Base-by-base conservation (phyloP, 2,113 vertebrate species). In the Emydura subglobosa region DNA sequence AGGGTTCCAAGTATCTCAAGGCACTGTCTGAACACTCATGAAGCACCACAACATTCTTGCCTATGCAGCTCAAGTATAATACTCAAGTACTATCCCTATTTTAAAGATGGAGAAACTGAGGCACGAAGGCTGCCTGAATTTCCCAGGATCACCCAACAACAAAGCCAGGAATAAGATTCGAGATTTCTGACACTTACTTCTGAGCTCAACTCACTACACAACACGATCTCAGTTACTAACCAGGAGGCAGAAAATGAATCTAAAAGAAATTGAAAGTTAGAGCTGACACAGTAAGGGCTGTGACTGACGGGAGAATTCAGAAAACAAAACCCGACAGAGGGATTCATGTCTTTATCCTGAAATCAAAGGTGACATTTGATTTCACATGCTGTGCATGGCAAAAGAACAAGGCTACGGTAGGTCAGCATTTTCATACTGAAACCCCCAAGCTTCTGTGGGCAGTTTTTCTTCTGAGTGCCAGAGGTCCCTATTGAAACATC, bases 401-500 rank as follows among this genome's bases (percentile, higher is more conserved):
- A 95, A 96, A 96, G 80, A 88, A 83, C 44, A 74, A 55, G 49
- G 34, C 51, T 88, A 59, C 47, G 47, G 47, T 85, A 51, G 79
- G 51, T 1, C 5, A 92, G 55, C 13, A 21, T 81, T 95, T 91
- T 90, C 87, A 80, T 84, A 51, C 8, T 53, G 57, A 96, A 95
- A 12, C 24, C 85, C 83, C 79, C 89, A 94, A 89, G 88, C 1
- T 94, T 91, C 91, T 94, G 79, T 17, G 85, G 88, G 88, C 92
- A 25, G 87, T 92, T 96, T 90, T 83, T 87, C 65, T 78, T 50
- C 3, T 0, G 14, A 31, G 4, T 86, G 57, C 39, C 50, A 86
- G 90, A 83, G 57, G n/a, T 65, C 95, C 82, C 89, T 92, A 10
- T 80, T 51, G 93, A 86, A 96, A 95, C 94, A 95, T 93, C 83